Base-by-base conservation (phyloP, 1,140 invertebrate species). In the Megalonaias nervosa region DNA sequence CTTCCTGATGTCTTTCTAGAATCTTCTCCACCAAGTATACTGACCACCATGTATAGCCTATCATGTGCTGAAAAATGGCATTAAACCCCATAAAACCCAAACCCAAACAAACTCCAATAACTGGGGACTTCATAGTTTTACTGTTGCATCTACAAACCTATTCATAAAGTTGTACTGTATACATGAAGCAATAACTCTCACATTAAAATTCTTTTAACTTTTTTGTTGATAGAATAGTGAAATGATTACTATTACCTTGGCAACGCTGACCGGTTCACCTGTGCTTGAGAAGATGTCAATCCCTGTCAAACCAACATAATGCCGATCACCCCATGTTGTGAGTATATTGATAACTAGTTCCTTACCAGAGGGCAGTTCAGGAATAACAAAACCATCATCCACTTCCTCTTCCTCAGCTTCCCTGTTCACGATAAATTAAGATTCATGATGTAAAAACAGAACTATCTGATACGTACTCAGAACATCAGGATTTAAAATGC, bases 241-340 rank as follows among this genome's bases (percentile, higher is more conserved):
- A 61, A 26, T 69, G 9, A 38, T 76, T 23, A 60, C 21, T 67
- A 23, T 56, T 84, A 92, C 91, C 85, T 91, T 90, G 66, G 84
- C 71, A 19, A 92, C 83, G 17, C 60, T 59, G 12, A 89, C 92
- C 13, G 92, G 89, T 80, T 93, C 91, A 14, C 95, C 95, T 66
- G 91, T 91, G 71, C 89, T 89, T 74, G 93, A 93, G 87, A 96
- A 96, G 72, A 96, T 90, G 90, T 96, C 95, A 61, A 96, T 93
- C 0, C 95, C 95, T 86, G 95, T 96, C 17, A 96, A 87, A 16
- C 95, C 95, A 67, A 96, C 93, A 84, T 95, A 95, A 90, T 95
- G 93, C 82, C 93, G 93, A 87, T 96, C 95, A n/a, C 95, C 95
- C 95, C 95, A 96, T 23, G 95, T 96, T 11, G 92, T 93, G 62